phyloP scores from a whole-genome alignment of 2,888 invertebrate genomes.

The Apotomis betuletana region DNA sequence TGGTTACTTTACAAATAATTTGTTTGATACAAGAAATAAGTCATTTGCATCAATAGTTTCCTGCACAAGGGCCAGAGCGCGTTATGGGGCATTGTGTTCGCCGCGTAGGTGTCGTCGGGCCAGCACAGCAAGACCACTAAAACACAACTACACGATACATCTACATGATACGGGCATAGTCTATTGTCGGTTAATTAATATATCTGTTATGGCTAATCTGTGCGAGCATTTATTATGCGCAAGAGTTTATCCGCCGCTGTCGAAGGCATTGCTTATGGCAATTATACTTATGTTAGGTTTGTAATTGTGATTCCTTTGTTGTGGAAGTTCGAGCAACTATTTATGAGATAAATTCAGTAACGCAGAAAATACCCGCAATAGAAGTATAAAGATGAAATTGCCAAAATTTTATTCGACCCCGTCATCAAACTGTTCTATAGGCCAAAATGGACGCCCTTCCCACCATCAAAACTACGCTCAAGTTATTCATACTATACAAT shows the following conservation, averaged over 20 bases:
- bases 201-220: not conserved
- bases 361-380: too few relatives aligned
- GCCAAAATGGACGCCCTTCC: too few relatives aligned
- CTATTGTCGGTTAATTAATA: not conserved
- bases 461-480: too few relatives aligned
- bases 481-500: too few relatives aligned
- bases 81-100: conserved; percentile 25
- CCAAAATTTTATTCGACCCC: too few relatives aligned
- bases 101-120: conserved; percentile 24
- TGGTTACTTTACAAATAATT: too few relatives aligned
- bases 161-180: not conserved
- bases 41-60: too few relatives aligned
- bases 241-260: conserved; percentile 1
- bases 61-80: not conserved
- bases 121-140: not conserved
- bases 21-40: too few relatives aligned
- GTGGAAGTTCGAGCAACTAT: not conserved
- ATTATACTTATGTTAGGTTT: not conserved
- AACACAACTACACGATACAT: too few relatives aligned
- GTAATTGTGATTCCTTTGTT: not conserved
- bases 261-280: too few relatives aligned
- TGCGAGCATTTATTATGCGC: conserved; percentile 8
- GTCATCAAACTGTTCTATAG: too few relatives aligned
- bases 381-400: too few relatives aligned
- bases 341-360: not conserved